phyloP scores from a whole-genome alignment of 92 coral and sea anemone species.

The Zoanthus gigantus region DNA sequence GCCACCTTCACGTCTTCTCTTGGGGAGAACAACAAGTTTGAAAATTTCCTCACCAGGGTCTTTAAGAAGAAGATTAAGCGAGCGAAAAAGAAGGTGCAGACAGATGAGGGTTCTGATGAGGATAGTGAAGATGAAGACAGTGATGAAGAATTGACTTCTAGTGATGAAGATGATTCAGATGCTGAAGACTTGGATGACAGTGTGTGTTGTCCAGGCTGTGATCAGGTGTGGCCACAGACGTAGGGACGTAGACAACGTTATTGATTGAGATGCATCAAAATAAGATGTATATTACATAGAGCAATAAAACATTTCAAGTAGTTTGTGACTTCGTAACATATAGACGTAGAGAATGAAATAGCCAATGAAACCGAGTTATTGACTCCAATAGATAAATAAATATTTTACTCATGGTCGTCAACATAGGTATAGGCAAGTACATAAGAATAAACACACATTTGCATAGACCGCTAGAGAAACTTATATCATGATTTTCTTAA shows the following conservation, averaged over 20 bases:
- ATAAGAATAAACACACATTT: not conserved
- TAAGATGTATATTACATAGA: no score
- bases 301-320: no score
- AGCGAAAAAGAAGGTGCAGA: slow-evolving; percentile 94
- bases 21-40: slow-evolving; percentile 99
- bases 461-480: not conserved
- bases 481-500: no score
- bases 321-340: not conserved
- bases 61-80: slow-evolving; percentile 97
- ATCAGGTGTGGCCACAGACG: slow-evolving; percentile 69
- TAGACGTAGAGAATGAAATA: not conserved
- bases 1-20: slow-evolving; percentile 88
- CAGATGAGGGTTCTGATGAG: slow-evolving; percentile 94
- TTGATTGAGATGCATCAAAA: not conserved
- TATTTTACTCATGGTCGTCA: not conserved
- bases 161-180: slow-evolving; percentile 97
- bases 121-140: slow-evolving; percentile 98
- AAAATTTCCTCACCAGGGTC: slow-evolving; percentile 90
- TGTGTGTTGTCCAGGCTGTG: slow-evolving; percentile 99
- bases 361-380: no score
- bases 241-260: not conserved
- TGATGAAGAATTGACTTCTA: slow-evolving; percentile 95
- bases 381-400: no score
- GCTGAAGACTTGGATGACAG: slow-evolving; percentile 96
- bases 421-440: not conserved